Evolutionary conservation across 2,797 vertebrate species (phyloP).

Genomic region (Chaetodon trifasciatus): DNA sequence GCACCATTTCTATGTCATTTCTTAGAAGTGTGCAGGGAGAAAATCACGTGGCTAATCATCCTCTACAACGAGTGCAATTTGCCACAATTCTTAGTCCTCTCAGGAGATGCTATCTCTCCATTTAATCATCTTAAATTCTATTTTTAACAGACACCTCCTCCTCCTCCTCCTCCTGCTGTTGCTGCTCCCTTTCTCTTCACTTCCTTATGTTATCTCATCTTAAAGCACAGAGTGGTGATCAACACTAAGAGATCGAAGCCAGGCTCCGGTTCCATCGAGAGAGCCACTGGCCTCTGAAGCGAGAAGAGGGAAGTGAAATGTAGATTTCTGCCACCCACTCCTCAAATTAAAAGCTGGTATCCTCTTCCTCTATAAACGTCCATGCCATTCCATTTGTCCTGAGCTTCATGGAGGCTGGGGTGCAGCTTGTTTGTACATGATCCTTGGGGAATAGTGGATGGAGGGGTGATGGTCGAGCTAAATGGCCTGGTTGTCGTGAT

Average conservation of each 20-base stretch:
- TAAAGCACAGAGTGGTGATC: conserved; percentile 52
- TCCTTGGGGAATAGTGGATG: conserved; percentile 22
- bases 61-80: conserved; percentile 45
- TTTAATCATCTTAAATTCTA: conserved; percentile 59
- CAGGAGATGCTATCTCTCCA: conserved; percentile 41
- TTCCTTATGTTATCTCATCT: conserved; percentile 51
- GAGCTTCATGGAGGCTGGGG: conserved; percentile 21
- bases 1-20: conserved; percentile 1
- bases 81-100: conserved; percentile 29
- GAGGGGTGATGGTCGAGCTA: conserved; percentile 38
- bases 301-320: conserved; percentile 27
- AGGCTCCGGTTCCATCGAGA: conserved; percentile 29
- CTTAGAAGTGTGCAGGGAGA: conserved; percentile 21
- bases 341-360: conserved; percentile 54
- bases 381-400: conserved; percentile 12
- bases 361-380: conserved; percentile 14
- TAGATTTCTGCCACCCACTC: conserved; percentile 42
- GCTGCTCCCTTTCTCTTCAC: conserved; percentile 22
- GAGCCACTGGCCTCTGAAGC: conserved; percentile 54
- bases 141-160: conserved; percentile 49
- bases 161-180: conserved; percentile 1
- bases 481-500: conserved; percentile 39
- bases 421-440: conserved; percentile 47
- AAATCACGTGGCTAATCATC: conserved; percentile 34
- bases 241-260: conserved; percentile 36